These are phyloP conservation scores for pig (Sus scrofa) DNA, from an alignment of 2,113 vertebrate species.

Conservation along the genomic window DNA sequence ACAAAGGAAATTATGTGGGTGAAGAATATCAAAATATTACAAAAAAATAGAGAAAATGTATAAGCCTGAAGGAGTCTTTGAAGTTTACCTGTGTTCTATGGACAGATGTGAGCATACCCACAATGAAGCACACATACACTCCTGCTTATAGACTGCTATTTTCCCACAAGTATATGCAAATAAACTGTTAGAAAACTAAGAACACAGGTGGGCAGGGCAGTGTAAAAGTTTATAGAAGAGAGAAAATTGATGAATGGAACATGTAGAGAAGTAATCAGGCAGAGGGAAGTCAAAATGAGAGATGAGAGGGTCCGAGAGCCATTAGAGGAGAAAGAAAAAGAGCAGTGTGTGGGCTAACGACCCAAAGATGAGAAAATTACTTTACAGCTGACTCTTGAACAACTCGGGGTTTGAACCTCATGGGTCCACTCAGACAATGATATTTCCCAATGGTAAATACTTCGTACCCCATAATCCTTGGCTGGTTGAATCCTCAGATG, in stretches of 20 bases:
- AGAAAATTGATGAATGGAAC: not conserved
- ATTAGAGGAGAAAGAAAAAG: not conserved
- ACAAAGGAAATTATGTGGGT: not conserved
- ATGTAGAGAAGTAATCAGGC: not conserved
- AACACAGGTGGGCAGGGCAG: not conserved
- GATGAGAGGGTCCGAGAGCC: not conserved
- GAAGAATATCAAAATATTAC: not conserved
- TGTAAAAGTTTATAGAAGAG: not conserved
- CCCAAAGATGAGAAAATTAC: not conserved
- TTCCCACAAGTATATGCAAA: not conserved
- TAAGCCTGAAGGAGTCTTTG: not conserved
- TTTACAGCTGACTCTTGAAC: not conserved
- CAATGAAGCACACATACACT: not conserved
- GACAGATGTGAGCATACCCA: not conserved
- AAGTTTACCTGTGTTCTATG: not conserved
- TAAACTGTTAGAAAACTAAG: not conserved
- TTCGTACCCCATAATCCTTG: not conserved
- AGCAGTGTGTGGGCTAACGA: not conserved
- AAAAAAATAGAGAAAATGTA: not conserved
- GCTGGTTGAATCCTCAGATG: not conserved
- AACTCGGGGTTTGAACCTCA: not conserved
- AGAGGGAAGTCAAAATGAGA: conserved; percentile 16
- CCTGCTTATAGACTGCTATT: not conserved
- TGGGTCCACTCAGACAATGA: not conserved
- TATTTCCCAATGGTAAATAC: not conserved